Conservation (phyloP, 2,113 vertebrate species). For the Plectropomus leopardus region DNA sequence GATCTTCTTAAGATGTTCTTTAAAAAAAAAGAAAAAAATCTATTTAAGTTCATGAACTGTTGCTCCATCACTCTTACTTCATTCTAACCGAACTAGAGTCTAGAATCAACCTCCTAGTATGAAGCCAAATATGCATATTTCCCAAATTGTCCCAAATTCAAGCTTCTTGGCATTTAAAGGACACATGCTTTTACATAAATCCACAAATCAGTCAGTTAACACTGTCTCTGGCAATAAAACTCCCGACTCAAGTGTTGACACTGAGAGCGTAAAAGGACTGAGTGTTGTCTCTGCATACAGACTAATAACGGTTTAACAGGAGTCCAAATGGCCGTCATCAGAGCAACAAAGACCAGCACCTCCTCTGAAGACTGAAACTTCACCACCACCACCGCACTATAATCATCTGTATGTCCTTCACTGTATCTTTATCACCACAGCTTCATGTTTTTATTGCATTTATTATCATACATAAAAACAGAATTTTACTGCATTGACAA, state of each 20-base stretch:
- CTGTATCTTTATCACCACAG: constrained; percentile 16
- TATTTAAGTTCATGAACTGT: too few relatives aligned
- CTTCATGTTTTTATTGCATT: constrained; percentile 19
- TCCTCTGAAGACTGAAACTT: neutral
- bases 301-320: neutral
- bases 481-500: constrained; percentile 1
- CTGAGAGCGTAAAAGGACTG: neutral
- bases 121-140: neutral
- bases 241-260: neutral
- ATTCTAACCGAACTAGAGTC: neutral
- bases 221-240: neutral
- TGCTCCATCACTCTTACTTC: neutral
- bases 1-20: too few relatives aligned
- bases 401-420: constrained; percentile 29
- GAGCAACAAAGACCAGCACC: neutral
- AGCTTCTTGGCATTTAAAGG: neutral
- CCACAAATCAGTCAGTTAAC: neutral
- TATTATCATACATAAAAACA: constrained; percentile 16
- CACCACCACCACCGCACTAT: neutral
- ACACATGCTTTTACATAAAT: neutral
- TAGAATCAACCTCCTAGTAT: neutral
- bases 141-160: neutral
- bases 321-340: constrained; percentile 2
- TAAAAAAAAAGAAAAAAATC: too few relatives aligned
- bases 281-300: neutral